These are phyloP conservation scores for Netelia inedita DNA, from an alignment of 2,888 invertebrate species.

Conservation along the genomic window DNA sequence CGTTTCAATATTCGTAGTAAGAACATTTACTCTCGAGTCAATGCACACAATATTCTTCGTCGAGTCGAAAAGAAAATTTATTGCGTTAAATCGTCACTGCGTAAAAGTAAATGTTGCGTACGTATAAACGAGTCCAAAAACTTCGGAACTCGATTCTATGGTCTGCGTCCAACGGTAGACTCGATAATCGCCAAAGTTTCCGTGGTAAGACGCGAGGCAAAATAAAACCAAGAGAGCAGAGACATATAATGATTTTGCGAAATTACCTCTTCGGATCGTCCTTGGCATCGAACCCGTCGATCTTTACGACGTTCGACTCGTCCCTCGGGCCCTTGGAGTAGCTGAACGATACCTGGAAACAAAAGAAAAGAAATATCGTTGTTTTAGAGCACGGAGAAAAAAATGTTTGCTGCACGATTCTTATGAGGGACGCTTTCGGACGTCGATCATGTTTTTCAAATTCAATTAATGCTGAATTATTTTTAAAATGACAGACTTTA, in stretches of 20 bases:
- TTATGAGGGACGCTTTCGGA: constrained; percentile 28
- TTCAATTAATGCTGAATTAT: background rate
- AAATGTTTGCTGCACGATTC: constrained; percentile 9
- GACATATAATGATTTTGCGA: constrained; percentile 58
- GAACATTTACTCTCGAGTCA: background rate
- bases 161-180: constrained; percentile 14
- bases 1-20: background rate
- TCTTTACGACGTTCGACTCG: constrained; percentile 94
- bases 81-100: background rate
- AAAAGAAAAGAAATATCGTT: constrained; percentile 60
- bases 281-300: constrained; percentile 93
- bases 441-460: background rate
- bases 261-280: constrained; percentile 94
- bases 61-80: background rate
- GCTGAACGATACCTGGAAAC: constrained; percentile 93
- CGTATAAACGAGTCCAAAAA: background rate
- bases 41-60: background rate
- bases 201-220: constrained; percentile 13
- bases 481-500: too few relatives aligned
- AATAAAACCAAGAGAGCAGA: constrained; percentile 4
- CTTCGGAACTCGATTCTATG: constrained; percentile 13
- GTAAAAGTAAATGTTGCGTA: constrained; percentile 13
- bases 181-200: constrained; percentile 36
- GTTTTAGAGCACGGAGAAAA: constrained; percentile 19
- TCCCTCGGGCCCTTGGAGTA: constrained; percentile 91